Evolutionary conservation across 2,113 vertebrate species (phyloP).

Genomic region (Hemiscyllium ocellatum): DNA sequence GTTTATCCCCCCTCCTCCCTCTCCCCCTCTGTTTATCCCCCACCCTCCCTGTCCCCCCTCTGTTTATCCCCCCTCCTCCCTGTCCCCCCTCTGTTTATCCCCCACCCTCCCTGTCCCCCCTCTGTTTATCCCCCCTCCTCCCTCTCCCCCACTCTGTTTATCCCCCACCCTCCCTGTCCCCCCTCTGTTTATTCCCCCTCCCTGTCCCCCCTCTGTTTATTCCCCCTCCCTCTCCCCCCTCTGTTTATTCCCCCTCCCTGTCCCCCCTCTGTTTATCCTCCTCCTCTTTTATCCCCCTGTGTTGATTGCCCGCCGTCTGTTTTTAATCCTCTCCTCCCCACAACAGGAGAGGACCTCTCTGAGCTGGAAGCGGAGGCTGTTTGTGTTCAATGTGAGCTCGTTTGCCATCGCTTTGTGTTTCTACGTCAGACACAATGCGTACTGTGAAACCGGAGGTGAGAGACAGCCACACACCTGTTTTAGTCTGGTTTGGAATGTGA

Average conservation of each 20-base stretch:
- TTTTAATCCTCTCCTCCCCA: not conserved
- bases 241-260: not conserved
- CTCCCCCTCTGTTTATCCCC: too few relatives aligned
- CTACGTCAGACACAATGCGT: constrained; percentile 82
- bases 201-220: too few relatives aligned
- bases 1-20: too few relatives aligned
- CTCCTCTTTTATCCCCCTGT: not conserved
- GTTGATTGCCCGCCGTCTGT: not conserved
- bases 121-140: too few relatives aligned
- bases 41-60: too few relatives aligned
- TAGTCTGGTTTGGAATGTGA: not conserved
- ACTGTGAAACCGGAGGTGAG: constrained; percentile 83
- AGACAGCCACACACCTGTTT: not conserved
- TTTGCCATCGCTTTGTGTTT: constrained; percentile 62
- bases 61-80: too few relatives aligned
- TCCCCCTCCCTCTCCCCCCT: not conserved
- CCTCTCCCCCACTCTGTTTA: too few relatives aligned
- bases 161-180: too few relatives aligned
- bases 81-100: too few relatives aligned
- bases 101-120: too few relatives aligned
- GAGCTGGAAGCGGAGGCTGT: constrained; percentile 74
- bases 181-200: too few relatives aligned
- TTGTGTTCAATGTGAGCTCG: constrained; percentile 68
- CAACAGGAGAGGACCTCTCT: constrained; percentile 76
- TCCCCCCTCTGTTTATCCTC: too few relatives aligned